Conservation (phyloP, 2,797 vertebrate genomes). For the Lepilemur ruficaudatus region DNA sequence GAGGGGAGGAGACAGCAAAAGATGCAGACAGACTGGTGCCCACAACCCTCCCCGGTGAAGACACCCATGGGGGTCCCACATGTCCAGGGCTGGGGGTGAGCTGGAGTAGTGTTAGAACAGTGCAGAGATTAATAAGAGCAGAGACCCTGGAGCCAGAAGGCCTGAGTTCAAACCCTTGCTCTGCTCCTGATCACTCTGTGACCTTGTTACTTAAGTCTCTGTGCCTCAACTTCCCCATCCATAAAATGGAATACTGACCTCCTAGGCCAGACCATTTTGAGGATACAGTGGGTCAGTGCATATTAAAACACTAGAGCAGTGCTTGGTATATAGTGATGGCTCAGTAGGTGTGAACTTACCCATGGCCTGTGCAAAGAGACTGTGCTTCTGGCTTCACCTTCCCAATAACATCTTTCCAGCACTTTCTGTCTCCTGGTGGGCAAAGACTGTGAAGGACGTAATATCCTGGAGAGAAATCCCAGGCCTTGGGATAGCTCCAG, state of each 20-base stretch:
- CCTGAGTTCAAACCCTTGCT: not conserved
- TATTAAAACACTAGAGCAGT: not conserved
- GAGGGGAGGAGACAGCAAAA: not conserved
- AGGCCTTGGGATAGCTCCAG: not conserved
- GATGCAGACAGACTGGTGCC: not conserved
- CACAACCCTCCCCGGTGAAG: not conserved
- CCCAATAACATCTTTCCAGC: not conserved
- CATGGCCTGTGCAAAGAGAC: not conserved
- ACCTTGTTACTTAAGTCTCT: not conserved
- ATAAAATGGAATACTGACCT: not conserved
- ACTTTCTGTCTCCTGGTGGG: not conserved
- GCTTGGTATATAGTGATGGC: not conserved
- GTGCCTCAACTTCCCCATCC: not conserved
- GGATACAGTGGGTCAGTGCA: not conserved
- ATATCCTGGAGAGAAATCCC: not conserved
- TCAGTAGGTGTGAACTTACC: not conserved
- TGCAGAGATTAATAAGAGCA: not conserved
- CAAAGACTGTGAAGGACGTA: not conserved
- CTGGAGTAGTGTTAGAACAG: not conserved
- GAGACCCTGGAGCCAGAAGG: not conserved
- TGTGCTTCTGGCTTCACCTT: not conserved
- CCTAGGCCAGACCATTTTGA: no score
- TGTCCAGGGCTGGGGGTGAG: not conserved
- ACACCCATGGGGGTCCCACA: not conserved
- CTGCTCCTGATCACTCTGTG: not conserved